phyloP scores from a whole-genome alignment of 2,113 vertebrate species.

The Grammomys dolichurus region DNA sequence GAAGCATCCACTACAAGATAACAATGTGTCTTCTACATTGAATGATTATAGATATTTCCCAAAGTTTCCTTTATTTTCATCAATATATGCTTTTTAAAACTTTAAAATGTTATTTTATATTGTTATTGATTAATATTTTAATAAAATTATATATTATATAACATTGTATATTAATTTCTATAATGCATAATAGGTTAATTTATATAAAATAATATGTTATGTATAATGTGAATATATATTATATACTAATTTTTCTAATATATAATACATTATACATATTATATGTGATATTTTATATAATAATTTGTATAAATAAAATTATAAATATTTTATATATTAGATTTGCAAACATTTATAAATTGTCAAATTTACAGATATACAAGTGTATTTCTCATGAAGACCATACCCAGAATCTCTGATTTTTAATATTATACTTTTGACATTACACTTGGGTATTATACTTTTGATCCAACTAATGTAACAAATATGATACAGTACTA shows the following conservation, averaged over 20 bases:
- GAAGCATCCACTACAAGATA: not conserved
- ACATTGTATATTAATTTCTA: not conserved
- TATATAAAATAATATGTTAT: too few species aligned
- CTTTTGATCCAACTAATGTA: not conserved
- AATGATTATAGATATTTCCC: not conserved
- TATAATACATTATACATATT: not conserved
- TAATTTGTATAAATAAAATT: not conserved
- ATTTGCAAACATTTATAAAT: not conserved
- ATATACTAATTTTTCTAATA: too few species aligned
- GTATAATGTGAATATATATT: too few species aligned
- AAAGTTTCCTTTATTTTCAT: not conserved
- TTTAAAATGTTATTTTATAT: not conserved
- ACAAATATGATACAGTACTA: not conserved
- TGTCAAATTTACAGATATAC: not conserved
- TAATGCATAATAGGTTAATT: too few species aligned
- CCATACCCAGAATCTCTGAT: not conserved
- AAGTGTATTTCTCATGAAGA: not conserved
- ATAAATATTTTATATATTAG: not conserved
- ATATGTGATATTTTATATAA: not conserved
- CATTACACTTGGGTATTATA: not conserved
- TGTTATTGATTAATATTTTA: not conserved
- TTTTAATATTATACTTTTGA: not conserved
- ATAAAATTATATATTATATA: not conserved
- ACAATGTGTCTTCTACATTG: not conserved
- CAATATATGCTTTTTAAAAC: not conserved